These are phyloP conservation scores for Struthidea cinerea DNA, from an alignment of 2,113 vertebrate species.

Conservation along the genomic window DNA sequence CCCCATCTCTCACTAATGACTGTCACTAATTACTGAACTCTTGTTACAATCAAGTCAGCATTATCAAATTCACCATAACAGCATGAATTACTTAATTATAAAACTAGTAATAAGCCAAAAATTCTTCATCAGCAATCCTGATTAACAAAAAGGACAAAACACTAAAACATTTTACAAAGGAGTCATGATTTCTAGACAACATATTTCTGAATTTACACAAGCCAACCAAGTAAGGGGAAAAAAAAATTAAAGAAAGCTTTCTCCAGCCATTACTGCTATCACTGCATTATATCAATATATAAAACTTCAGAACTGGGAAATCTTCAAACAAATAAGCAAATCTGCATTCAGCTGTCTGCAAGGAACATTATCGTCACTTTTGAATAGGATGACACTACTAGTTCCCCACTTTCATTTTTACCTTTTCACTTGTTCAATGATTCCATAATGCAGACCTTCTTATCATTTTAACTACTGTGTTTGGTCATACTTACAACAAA, in stretches of 20 bases:
- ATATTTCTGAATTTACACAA: background rate
- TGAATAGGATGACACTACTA: background rate
- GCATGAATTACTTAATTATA: background rate
- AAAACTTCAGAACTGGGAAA: background rate
- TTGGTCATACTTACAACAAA: conserved; percentile 84
- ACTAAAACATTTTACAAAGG: background rate
- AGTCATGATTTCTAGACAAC: background rate
- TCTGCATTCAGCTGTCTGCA: background rate
- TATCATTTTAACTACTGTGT: background rate
- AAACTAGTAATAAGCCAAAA: background rate
- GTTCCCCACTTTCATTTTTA: background rate
- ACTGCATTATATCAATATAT: background rate
- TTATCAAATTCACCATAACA: background rate
- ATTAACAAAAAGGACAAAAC: background rate
- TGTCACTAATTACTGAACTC: background rate
- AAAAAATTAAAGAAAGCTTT: background rate
- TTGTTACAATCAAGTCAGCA: background rate
- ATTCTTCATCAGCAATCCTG: background rate
- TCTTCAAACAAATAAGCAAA: background rate
- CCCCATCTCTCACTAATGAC: background rate
- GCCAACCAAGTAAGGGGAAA: background rate
- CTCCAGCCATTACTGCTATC: background rate
- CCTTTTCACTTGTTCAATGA: background rate
- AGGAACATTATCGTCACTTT: background rate
- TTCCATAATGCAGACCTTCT: background rate